Evolutionary conservation across 1,140 invertebrate species (phyloP).

Genomic region (Battus philenor): DNA sequence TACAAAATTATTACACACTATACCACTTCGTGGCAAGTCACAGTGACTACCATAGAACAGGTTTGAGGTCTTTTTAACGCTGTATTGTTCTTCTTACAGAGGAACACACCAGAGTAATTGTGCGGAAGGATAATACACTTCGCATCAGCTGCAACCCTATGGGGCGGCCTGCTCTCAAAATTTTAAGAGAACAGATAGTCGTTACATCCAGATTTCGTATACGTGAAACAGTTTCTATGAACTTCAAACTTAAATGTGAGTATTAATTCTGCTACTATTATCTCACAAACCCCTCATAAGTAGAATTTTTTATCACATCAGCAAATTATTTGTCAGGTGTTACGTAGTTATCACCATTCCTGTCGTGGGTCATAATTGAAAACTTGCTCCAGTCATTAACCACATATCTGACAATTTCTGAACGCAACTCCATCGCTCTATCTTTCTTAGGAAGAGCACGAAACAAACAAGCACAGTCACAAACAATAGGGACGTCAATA

Average conservation of each 20-base stretch:
- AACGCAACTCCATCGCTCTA: slow-evolving; percentile 8
- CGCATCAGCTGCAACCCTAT: slow-evolving; percentile 85
- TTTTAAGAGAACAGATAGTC: no score
- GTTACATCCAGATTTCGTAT: no score
- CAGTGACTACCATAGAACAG: no score
- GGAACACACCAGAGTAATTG: slow-evolving; percentile 59
- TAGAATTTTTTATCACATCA: slow-evolving; percentile 11
- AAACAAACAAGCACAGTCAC: no score
- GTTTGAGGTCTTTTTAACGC: no score
- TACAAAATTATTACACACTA: no score
- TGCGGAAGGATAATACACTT: slow-evolving; percentile 81
- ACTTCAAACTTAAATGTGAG: slow-evolving; percentile 19
- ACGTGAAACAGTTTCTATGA: slow-evolving; percentile 5
- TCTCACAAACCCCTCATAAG: slow-evolving; percentile 12
- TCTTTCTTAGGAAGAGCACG: slow-evolving; percentile 15
- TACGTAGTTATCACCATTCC: slow-evolving; percentile 15
- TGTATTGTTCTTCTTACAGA: no score
- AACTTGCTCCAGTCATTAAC: slow-evolving; percentile 13
- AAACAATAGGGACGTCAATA: slow-evolving; percentile 11
- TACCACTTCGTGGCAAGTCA: no score
- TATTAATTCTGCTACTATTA: no score
- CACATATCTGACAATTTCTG: slow-evolving; percentile 15
- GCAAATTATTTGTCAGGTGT: slow-evolving; percentile 8
- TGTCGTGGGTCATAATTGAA: slow-evolving; percentile 12
- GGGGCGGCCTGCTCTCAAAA: slow-evolving; percentile 84